Conservation (phyloP, 1,140 invertebrate species). For the Listronotus bonariensis region DNA sequence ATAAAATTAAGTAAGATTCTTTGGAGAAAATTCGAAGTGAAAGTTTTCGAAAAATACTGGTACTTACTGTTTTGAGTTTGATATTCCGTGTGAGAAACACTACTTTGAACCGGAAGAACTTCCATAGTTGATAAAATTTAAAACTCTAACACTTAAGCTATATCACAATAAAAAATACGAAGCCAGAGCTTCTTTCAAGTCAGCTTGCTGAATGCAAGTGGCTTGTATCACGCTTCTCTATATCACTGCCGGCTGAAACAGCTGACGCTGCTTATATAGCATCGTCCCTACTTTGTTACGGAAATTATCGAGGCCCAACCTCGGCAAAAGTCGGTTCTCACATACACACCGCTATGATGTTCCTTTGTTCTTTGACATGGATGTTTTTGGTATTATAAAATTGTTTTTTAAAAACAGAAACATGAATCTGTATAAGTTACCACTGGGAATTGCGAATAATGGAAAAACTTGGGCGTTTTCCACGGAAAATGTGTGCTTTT, state of each 20-base stretch:
- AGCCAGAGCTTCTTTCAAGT: conserved; percentile 23
- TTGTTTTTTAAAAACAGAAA: conserved; percentile 1
- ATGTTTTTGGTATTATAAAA: conserved; percentile 16
- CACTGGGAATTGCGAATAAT: not conserved
- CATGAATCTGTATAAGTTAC: conserved; percentile 4
- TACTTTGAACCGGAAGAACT: conserved; percentile 39
- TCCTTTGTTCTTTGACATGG: conserved; percentile 25
- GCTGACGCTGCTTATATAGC: conserved; percentile 28
- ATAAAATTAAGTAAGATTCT: too few relatives aligned
- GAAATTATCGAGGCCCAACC: conserved; percentile 11
- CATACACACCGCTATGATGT: conserved; percentile 15
- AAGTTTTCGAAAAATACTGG: not conserved
- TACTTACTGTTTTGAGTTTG: conserved; percentile 43
- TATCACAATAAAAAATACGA: conserved; percentile 44
- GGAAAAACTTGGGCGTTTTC: not conserved
- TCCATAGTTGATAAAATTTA: conserved; percentile 42
- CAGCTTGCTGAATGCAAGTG: conserved; percentile 13
- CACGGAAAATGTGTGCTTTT: not conserved
- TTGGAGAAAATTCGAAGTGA: too few relatives aligned
- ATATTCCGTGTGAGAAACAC: conserved; percentile 39
- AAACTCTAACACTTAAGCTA: conserved; percentile 43
- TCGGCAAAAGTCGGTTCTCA: not conserved
- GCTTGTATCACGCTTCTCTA: conserved; percentile 9
- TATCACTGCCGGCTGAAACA: conserved; percentile 27
- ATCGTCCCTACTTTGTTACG: conserved; percentile 36